Evolutionary conservation across 1,140 invertebrate species (phyloP).

Genomic region (Dendroctonus ponderosae): DNA sequence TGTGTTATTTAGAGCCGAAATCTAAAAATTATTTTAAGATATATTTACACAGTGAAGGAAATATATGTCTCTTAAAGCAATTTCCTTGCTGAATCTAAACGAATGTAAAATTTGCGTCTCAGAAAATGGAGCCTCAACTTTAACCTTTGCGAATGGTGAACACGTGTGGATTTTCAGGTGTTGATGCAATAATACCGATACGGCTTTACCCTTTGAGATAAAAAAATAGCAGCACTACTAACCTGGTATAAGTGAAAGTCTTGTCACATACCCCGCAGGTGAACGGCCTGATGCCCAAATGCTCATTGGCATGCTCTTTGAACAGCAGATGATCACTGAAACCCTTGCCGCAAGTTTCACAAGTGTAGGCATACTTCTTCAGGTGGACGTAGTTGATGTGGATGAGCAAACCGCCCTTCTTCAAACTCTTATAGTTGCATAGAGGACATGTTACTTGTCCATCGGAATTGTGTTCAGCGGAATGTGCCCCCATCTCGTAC

Average conservation of each 20-base stretch:
- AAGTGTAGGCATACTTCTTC: constrained; percentile 50
- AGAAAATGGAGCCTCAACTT: too few species aligned
- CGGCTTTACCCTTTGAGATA: not conserved
- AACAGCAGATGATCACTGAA: constrained; percentile 44
- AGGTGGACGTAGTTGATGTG: constrained; percentile 41
- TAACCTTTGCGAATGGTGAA: too few species aligned
- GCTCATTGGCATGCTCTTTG: constrained; percentile 61
- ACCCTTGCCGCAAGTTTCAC: constrained; percentile 54
- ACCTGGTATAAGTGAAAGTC: constrained; percentile 54
- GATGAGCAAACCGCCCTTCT: constrained; percentile 26
- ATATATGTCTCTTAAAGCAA: too few species aligned
- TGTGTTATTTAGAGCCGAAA: too few species aligned
- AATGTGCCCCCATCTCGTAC: constrained; percentile 34
- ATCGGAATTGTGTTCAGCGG: constrained; percentile 20
- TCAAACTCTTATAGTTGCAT: constrained; percentile 34
- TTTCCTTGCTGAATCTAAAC: too few species aligned
- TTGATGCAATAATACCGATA: too few species aligned
- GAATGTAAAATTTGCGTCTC: too few species aligned
- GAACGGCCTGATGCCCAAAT: constrained; percentile 66
- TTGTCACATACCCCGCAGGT: constrained; percentile 62
- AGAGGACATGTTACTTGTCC: constrained; percentile 33
- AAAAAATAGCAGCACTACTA: constrained; percentile 2
- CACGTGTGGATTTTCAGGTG: too few species aligned
- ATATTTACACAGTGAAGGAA: not conserved
- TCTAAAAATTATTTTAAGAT: not conserved